Evolutionary conservation across 2,888 invertebrate genomes (phyloP), one percentile per base, ranked within the genome.

Genomic region (Drosophila hawaiiensis): DNA sequence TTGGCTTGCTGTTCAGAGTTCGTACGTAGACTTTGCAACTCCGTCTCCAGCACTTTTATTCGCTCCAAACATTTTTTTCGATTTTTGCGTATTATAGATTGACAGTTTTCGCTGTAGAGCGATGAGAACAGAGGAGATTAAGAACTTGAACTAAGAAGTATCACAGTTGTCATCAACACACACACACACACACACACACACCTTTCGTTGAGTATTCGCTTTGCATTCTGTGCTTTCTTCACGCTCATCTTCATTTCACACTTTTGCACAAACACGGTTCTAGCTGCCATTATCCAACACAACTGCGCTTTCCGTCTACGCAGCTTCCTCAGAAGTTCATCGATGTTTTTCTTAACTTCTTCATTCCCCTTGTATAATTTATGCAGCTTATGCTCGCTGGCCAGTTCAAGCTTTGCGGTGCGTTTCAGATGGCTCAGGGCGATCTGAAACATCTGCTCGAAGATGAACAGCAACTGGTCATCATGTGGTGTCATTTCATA

Each of bases 91-190:
- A 93, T 89, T n/a, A 70, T 67, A 14, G 82, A 83, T 39, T 86
- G 86, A 0, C 92, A 91, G 19, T 80, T 85, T 3, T 83, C 78
- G 37, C 93, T 93, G 59, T 4, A 73, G 14, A 37, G 12, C 31
- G 25, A 6, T 4, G 6, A 41, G 14, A 7, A 10, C 2, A 4
- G 12, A 1, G 7, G 22, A 22, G 12, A 22, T 22, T 43, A 14
- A 43, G 22, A 12, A 43, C 22, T 43, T 12, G 16, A 22, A 22
- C 14, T 2, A 14, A 16, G 4, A 25, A 9, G 47, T 16, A 47
- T 25, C 25, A 25, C 2, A 47, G 25, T 9, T 25, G 9, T 25
- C 47, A 25, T 4, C 47, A 7, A 16, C 14, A 14, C 43, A 33
- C n/a, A 58, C 68, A 58, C 28, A 28, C 28, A 28, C 4, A 28